Conservation (phyloP, 2,113 vertebrate genomes). For the Takifugu flavidus region DNA sequence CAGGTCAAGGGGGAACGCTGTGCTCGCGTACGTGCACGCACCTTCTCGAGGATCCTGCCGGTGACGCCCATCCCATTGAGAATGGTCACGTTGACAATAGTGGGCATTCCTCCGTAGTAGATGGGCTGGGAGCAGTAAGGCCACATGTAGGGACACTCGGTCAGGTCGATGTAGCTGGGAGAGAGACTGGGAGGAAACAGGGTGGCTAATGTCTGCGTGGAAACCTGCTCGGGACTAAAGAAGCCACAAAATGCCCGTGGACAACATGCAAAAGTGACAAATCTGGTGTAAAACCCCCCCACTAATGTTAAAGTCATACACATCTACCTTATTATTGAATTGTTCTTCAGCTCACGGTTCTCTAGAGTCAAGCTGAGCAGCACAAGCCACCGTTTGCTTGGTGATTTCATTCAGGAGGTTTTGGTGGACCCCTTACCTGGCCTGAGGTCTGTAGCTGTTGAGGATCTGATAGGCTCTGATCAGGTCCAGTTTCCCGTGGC, state of each 20-base stretch:
- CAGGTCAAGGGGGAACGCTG: neutral
- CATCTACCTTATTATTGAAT: too few relatives aligned
- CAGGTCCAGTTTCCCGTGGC: slow-evolving; percentile 95
- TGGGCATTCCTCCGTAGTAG: slow-evolving; percentile 98
- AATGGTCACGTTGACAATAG: slow-evolving; percentile 95
- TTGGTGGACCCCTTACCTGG: slow-evolving; percentile 76
- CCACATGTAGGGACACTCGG: slow-evolving; percentile 99
- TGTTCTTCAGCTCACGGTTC: too few relatives aligned
- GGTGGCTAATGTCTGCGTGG: too few relatives aligned
- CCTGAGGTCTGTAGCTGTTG: slow-evolving; percentile 95
- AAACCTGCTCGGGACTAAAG: too few relatives aligned
- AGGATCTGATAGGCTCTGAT: slow-evolving; percentile 96
- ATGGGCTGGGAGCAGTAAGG: slow-evolving; percentile 99
- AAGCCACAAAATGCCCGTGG: too few relatives aligned
- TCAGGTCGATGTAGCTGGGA: slow-evolving; percentile 96
- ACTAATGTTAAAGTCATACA: too few relatives aligned
- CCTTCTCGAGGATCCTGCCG: slow-evolving; percentile 94
- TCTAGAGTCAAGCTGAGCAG: too few relatives aligned
- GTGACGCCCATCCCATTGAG: slow-evolving; percentile 99
- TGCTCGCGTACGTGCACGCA: slow-evolving; percentile 49
- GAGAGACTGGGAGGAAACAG: slow-evolving; percentile 78
- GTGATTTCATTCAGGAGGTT: neutral
- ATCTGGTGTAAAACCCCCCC: too few relatives aligned
- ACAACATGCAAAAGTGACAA: too few relatives aligned
- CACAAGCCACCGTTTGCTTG: neutral